Evolutionary conservation across 2,888 invertebrate genomes (phyloP).

Genomic region (Leistus spinibarbis): DNA sequence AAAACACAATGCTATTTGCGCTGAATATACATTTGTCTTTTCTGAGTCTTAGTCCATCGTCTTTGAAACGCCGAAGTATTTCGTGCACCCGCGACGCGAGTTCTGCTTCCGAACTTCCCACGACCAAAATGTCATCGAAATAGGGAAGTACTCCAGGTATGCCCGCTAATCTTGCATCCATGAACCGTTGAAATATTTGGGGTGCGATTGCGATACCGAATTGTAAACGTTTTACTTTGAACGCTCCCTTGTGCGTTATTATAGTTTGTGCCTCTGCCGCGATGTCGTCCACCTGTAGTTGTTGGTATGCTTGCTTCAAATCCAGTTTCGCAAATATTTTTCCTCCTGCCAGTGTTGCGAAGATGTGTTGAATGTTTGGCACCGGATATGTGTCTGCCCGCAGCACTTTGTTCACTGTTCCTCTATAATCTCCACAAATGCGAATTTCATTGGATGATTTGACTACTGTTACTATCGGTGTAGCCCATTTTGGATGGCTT

Average conservation of each 20-base stretch:
- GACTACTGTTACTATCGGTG: slow-evolving; percentile 49
- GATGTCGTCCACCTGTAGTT: slow-evolving; percentile 45
- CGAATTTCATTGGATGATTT: slow-evolving; percentile 48
- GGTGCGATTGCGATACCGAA: slow-evolving; percentile 40
- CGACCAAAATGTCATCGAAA: slow-evolving; percentile 37
- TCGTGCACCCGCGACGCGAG: background rate
- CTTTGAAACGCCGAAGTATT: slow-evolving; percentile 26
- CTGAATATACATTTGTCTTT: slow-evolving; percentile 42
- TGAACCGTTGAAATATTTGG: slow-evolving; percentile 47
- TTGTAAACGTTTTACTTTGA: slow-evolving; percentile 25
- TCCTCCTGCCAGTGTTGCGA: slow-evolving; percentile 43
- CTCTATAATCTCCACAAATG: slow-evolving; percentile 50
- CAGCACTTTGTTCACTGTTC: slow-evolving; percentile 46
- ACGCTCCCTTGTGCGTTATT: slow-evolving; percentile 47
- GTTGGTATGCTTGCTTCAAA: slow-evolving; percentile 48
- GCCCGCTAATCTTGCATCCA: slow-evolving; percentile 43
- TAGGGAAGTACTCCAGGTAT: slow-evolving; percentile 31
- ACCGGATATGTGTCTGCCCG: slow-evolving; percentile 44
- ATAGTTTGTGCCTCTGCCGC: slow-evolving; percentile 45
- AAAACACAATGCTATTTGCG: slow-evolving; percentile 6
- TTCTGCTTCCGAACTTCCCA: slow-evolving; percentile 1
- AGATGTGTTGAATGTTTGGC: slow-evolving; percentile 44
- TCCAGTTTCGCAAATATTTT: slow-evolving; percentile 45
- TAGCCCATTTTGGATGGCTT: slow-evolving; percentile 45
- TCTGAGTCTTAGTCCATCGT: slow-evolving; percentile 30